These are phyloP conservation scores for Corticium candelabrum DNA, from an alignment of 37 sponge, comb jelly and placozoan species.

Conservation along the genomic window DNA sequence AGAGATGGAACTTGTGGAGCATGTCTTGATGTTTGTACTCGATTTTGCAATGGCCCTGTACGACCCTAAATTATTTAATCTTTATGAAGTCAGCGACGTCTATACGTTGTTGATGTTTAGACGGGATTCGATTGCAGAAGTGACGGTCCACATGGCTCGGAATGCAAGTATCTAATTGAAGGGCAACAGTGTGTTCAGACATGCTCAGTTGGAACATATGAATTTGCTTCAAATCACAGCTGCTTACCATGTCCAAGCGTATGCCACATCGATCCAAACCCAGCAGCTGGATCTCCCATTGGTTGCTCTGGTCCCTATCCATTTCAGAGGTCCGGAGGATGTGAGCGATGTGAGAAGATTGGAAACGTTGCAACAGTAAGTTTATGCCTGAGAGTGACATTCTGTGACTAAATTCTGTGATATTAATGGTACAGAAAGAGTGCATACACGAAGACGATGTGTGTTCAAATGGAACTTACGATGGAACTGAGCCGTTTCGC, in stretches of 20 bases:
- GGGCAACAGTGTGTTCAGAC: neutral
- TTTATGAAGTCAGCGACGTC: no score
- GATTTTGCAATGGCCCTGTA: neutral
- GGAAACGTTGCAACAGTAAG: neutral
- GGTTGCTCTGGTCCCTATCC: neutral
- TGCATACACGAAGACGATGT: no score
- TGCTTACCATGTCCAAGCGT: neutral
- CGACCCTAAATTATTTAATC: no score
- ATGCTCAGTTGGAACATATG: neutral
- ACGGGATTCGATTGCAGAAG: neutral
- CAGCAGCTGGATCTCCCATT: neutral
- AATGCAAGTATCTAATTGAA: neutral
- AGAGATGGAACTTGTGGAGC: neutral
- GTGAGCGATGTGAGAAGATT: neutral
- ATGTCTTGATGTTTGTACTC: neutral
- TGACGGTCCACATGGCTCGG: neutral
- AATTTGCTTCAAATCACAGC: neutral
- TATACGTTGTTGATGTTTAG: neutral
- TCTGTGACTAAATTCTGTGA: no score
- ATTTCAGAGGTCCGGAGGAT: neutral
- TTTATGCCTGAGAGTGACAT: no score
- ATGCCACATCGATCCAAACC: neutral
- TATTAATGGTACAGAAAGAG: no score
- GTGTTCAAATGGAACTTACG: no score
- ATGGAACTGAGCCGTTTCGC: no score